These are phyloP conservation scores for Tetranychus piercei DNA, from an alignment of 2,888 invertebrate species.

Conservation along the genomic window DNA sequence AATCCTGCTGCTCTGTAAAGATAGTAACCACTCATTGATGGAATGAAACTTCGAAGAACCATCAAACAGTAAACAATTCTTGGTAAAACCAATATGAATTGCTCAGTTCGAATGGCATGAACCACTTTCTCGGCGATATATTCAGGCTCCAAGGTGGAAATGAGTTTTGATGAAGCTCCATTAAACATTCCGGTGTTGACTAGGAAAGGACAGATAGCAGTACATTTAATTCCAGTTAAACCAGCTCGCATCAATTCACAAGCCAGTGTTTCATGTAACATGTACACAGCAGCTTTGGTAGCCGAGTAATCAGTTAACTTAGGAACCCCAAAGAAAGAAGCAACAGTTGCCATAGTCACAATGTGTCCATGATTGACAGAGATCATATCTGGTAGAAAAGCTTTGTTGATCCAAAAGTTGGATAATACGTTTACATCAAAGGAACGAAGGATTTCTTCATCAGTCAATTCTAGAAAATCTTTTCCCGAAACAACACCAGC, in stretches of 20 bases:
- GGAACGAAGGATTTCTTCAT: constrained; percentile 64
- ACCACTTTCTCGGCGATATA: constrained; percentile 67
- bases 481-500: constrained; percentile 72
- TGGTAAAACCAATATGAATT: constrained; percentile 58
- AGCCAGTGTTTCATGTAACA: constrained; percentile 53
- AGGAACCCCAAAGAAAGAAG: constrained; percentile 54
- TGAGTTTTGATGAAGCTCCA: constrained; percentile 53
- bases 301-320: constrained; percentile 80
- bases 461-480: constrained; percentile 60
- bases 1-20: neutral
- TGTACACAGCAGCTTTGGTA: constrained; percentile 80
- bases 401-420: constrained; percentile 65
- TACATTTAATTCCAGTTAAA: constrained; percentile 52
- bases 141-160: constrained; percentile 54
- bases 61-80: constrained; percentile 48
- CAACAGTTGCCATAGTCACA: constrained; percentile 76
- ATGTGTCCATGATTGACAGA: constrained; percentile 70
- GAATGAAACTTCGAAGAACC: constrained; percentile 41
- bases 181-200: constrained; percentile 91
- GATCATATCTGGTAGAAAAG: constrained; percentile 79
- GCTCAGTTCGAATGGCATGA: constrained; percentile 53
- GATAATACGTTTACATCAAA: constrained; percentile 74
- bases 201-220: constrained; percentile 67
- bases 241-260: constrained; percentile 43
- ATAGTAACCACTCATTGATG: constrained; percentile 15